Conservation (phyloP, 2,113 vertebrate genomes). For the Phainopepla nitens region DNA sequence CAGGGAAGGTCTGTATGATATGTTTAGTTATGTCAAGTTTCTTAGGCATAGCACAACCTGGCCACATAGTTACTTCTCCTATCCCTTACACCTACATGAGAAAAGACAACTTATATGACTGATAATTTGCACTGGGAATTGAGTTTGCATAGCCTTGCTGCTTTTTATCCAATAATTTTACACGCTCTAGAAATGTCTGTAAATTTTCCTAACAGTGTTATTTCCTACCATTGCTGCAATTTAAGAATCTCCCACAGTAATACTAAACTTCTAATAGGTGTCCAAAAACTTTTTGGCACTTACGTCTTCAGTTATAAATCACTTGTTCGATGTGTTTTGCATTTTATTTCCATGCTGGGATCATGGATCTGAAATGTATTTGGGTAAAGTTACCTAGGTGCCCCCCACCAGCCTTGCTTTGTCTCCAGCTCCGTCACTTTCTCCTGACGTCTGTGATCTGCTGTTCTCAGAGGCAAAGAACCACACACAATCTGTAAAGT, state of each 20-base stretch:
- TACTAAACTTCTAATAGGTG: neutral
- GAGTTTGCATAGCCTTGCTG: neutral
- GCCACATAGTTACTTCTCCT: neutral
- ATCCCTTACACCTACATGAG: neutral
- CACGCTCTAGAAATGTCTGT: neutral
- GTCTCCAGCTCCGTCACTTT: neutral
- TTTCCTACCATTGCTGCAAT: neutral
- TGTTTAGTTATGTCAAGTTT: neutral
- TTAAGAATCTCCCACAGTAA: neutral
- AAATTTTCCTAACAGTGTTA: neutral
- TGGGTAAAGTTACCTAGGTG: neutral
- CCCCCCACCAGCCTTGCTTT: neutral
- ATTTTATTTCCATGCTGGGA: neutral
- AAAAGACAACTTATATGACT: neutral
- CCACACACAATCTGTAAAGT: neutral
- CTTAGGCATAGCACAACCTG: neutral
- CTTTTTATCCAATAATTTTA: neutral
- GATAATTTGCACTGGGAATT: neutral
- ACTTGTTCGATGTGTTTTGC: neutral
- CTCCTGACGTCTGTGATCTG: neutral
- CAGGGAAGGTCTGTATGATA: neutral
- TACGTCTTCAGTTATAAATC: neutral
- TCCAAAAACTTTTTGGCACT: neutral
- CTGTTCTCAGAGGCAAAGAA: neutral
- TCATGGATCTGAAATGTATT: neutral